phyloP scores from a whole-genome alignment of 2,888 invertebrate species.

The Eupithecia abbreviata region DNA sequence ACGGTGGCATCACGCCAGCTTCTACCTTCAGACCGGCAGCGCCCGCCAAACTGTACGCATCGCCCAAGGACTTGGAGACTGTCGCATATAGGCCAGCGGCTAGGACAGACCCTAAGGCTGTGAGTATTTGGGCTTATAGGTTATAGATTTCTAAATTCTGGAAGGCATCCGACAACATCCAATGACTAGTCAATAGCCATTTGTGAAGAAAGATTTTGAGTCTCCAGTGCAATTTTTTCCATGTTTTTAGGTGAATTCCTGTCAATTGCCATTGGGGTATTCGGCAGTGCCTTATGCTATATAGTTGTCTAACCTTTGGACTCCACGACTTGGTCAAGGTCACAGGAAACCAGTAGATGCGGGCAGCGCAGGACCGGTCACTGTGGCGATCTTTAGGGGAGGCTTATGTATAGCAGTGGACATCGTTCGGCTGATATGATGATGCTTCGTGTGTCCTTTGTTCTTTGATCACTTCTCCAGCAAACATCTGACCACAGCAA shows the following conservation, averaged over 20 bases:
- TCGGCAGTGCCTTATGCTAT: not conserved
- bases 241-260: not conserved
- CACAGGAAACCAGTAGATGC: not conserved
- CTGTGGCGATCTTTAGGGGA: not conserved
- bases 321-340: not conserved
- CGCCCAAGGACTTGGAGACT: slow-evolving; percentile 90
- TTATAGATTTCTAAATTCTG: not conserved
- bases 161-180: not conserved
- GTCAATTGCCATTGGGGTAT: not conserved
- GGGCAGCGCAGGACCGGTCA: not conserved
- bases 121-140: slow-evolving; percentile 29
- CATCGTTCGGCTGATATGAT: not conserved
- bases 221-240: not conserved
- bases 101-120: slow-evolving; percentile 33
- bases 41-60: slow-evolving; percentile 89
- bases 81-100: slow-evolving; percentile 65
- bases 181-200: not conserved
- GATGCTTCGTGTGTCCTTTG: not conserved
- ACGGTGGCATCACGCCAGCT: slow-evolving; percentile 79
- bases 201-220: not conserved
- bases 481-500: slow-evolving; percentile 6
- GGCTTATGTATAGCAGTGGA: not conserved
- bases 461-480: not conserved
- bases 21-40: slow-evolving; percentile 96
- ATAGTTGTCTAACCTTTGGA: not conserved